These are phyloP conservation scores for Acleris emargana DNA, from an alignment of 2,888 invertebrate species.

Conservation along the genomic window DNA sequence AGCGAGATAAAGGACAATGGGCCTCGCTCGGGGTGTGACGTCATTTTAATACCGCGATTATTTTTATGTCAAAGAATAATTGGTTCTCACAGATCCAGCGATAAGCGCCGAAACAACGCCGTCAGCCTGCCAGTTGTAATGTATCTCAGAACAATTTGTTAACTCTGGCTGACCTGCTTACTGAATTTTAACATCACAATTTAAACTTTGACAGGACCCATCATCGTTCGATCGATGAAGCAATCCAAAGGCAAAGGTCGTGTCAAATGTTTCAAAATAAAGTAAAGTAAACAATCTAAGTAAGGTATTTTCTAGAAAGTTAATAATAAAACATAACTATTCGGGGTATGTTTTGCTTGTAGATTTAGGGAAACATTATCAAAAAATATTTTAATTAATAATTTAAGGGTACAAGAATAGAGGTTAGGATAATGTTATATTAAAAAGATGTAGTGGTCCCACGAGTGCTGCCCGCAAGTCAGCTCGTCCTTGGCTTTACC, in stretches of 20 bases:
- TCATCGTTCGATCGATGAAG: conserved; percentile 9
- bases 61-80: conserved; percentile 34
- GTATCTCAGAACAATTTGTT: conserved; percentile 16
- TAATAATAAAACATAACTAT: too few species aligned
- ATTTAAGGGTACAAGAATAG: not conserved
- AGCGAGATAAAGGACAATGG: conserved; percentile 37
- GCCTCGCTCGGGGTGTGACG: conserved; percentile 36
- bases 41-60: conserved; percentile 36
- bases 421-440: not conserved
- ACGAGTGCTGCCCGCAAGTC: not conserved
- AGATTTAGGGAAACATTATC: too few species aligned
- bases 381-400: too few species aligned
- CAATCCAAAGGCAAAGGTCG: conserved; percentile 20
- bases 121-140: not conserved
- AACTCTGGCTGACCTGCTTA: conserved; percentile 5
- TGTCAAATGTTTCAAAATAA: not conserved
- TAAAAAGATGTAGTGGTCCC: conserved; percentile 9
- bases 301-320: too few species aligned
- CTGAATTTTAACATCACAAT: conserved; percentile 14
- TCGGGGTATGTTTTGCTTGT: too few species aligned
- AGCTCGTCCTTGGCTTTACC: conserved; percentile 5
- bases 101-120: conserved; percentile 2
- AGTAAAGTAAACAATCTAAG: too few species aligned
- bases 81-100: conserved; percentile 19
- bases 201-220: conserved; percentile 26